Conservation (phyloP, 2,113 vertebrate species). For the Neolamprologus falcicula region DNA sequence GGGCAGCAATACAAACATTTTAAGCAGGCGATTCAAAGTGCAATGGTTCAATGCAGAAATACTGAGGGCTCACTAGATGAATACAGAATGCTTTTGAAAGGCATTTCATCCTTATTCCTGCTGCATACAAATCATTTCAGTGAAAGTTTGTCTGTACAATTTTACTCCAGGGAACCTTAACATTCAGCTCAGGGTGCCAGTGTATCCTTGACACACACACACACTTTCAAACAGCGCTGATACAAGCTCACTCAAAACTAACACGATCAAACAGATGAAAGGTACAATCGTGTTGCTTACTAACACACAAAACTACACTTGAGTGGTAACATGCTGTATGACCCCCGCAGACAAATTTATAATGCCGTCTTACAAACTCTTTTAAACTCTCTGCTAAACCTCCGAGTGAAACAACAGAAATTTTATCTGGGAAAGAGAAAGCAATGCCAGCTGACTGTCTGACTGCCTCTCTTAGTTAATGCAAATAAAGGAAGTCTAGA, state of each 20-base stretch:
- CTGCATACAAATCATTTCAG: constrained; percentile 52
- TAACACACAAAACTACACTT: neutral
- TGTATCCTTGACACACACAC: constrained; percentile 3
- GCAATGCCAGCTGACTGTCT: neutral
- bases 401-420: neutral
- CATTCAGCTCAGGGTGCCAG: constrained; percentile 36
- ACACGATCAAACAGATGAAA: constrained; percentile 6
- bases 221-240: constrained; percentile 1
- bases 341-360: neutral
- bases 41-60: constrained; percentile 37
- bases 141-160: constrained; percentile 27
- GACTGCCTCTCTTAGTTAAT: neutral
- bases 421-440: neutral
- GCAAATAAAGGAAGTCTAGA: constrained; percentile 10
- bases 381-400: neutral
- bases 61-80: constrained; percentile 39
- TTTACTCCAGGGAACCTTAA: constrained; percentile 22
- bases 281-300: neutral
- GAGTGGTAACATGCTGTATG: neutral
- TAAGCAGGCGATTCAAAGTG: constrained; percentile 35
- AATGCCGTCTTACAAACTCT: neutral
- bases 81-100: constrained; percentile 51
- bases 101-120: constrained; percentile 33
- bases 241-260: neutral
- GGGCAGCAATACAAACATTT: constrained; percentile 46